These are phyloP conservation scores for Rhagonycha lutea DNA, from an alignment of 2,888 invertebrate species.

Conservation along the genomic window DNA sequence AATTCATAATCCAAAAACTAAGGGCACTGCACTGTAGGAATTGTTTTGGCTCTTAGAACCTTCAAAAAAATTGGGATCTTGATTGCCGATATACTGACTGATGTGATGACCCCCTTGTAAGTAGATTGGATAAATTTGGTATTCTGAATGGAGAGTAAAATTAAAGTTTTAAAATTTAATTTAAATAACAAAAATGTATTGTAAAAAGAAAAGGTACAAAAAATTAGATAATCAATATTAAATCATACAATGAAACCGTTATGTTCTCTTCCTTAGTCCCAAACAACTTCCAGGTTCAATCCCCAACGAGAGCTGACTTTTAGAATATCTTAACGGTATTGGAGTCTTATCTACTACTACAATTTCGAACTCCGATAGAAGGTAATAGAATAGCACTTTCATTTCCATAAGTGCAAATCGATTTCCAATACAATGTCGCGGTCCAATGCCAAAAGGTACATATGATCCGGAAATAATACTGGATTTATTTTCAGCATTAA, in stretches of 20 bases:
- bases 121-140: too few relatives aligned
- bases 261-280: slow-evolving; percentile 30
- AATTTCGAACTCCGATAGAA: slow-evolving; percentile 36
- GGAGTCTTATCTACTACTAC: slow-evolving; percentile 36
- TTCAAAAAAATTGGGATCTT: too few relatives aligned
- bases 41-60: too few relatives aligned
- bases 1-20: too few relatives aligned
- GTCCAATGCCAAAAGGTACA: slow-evolving; percentile 58
- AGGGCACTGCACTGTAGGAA: too few relatives aligned
- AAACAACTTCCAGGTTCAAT: slow-evolving; percentile 40
- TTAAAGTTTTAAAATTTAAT: too few relatives aligned
- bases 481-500: slow-evolving; percentile 57
- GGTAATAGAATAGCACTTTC: slow-evolving; percentile 34
- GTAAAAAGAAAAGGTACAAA: neutral
- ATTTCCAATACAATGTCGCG: slow-evolving; percentile 48
- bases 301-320: slow-evolving; percentile 27
- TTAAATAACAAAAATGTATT: too few relatives aligned
- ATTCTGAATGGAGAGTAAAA: too few relatives aligned
- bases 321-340: slow-evolving; percentile 37
- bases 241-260: neutral
- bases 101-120: too few relatives aligned
- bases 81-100: too few relatives aligned
- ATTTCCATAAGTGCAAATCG: slow-evolving; percentile 41
- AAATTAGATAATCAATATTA: neutral
- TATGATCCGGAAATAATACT: slow-evolving; percentile 57